Evolutionary conservation across 2,113 vertebrate genomes (phyloP).

Genomic region (Phasianus colchicus): DNA sequence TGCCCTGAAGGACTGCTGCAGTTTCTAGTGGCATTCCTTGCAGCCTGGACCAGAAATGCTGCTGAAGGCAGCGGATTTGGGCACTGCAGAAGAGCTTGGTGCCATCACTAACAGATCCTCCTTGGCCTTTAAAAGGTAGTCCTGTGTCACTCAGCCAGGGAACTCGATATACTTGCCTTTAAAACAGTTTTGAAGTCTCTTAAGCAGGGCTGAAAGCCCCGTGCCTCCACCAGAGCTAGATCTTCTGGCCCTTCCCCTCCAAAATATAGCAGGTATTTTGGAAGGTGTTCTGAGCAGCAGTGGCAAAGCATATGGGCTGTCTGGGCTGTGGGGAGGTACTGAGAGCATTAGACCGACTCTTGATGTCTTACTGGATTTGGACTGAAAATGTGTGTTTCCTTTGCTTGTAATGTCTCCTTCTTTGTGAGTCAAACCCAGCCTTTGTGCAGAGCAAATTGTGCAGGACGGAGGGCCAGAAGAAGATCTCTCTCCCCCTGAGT

Average conservation of each 20-base stretch:
- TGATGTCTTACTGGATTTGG: not conserved
- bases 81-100: not conserved
- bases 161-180: not conserved
- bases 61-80: not conserved
- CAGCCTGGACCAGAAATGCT: not conserved
- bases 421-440: conserved; percentile 32
- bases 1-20: not conserved
- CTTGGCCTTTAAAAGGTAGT: not conserved
- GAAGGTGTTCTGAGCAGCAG: conserved; percentile 19
- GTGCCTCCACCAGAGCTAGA: not conserved
- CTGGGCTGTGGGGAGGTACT: not conserved
- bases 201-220: not conserved
- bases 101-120: not conserved
- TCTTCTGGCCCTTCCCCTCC: conserved; percentile 13
- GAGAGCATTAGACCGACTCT: not conserved
- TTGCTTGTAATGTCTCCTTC: not conserved
- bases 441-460: conserved; percentile 29
- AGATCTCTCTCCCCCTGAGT: not conserved
- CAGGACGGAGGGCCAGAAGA: not conserved
- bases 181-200: conserved; percentile 20
- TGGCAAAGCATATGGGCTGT: not conserved
- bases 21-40: not conserved
- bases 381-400: not conserved
- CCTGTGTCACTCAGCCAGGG: not conserved
- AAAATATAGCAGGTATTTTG: not conserved